Evolutionary conservation across 2,113 vertebrate species (phyloP), one percentile per base, ranked within the genome.

Genomic region (Hippocampus zosterae): DNA sequence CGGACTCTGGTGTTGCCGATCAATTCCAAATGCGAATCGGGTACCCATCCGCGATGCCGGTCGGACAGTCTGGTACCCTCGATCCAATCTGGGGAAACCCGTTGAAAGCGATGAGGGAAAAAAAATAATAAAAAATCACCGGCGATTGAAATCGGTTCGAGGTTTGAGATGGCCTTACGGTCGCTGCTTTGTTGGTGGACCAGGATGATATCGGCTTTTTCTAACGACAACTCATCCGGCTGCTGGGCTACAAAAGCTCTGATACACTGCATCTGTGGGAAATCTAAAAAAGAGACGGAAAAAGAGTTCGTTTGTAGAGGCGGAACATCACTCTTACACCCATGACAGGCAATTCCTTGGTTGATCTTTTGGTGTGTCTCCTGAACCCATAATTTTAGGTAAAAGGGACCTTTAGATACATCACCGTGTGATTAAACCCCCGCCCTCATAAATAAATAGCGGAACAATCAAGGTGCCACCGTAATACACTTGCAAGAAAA

Each of bases 171-270:
- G 19, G 21, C 67, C 93, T 95, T 86, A 98, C 97, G 92, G 33
- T 98, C 96, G 1, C 85, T 94, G 85, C 94, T 96, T 63, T 95
- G 88, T 81, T 94, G 93, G 69, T 93, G 95, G 67, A 97, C 93
- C 80, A 97, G 91, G 25, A 98, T 82, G 56, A 98, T 91, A 0
- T 99, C 96, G 0, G 96, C 97, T 88, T 98, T 99, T 87, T 99
- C 96, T 65, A 99, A 85, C 0, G 93, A 94, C 77, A 98, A 70
- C 79, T 98, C 96, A 46, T 99, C 97, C 0, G 97, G 96, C 87
- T 99, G 96, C 64, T 95, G 94, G 44, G 94, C 91, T 53, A 95
- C 90, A 87, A 94, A 94, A 0, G 94, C 92, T 75, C 93, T 91
- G 42, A 98, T 91, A 74, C 97, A 98, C 80, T 96, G 96, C 85